Evolutionary conservation across 2,888 invertebrate species (phyloP).

Genomic region (Augiades crinisus): DNA sequence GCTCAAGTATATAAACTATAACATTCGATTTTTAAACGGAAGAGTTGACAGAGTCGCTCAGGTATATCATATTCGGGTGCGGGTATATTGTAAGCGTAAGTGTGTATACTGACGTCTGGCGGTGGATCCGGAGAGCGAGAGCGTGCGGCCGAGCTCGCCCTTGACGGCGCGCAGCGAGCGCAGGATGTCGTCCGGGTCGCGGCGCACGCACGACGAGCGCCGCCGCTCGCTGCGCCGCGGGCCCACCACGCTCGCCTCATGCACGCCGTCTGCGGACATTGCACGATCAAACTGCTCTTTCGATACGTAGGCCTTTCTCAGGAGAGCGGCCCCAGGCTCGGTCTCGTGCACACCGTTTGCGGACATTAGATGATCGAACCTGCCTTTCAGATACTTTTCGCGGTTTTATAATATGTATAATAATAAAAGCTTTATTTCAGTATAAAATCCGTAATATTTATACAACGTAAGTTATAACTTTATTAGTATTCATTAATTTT

Average conservation of each 20-base stretch:
- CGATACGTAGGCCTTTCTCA: no score
- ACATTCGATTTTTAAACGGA: not conserved
- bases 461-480: no score
- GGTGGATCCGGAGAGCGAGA: constrained; percentile 87
- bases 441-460: no score
- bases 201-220: constrained; percentile 90
- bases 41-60: no score
- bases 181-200: constrained; percentile 92
- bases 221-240: constrained; percentile 83
- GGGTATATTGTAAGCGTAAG: constrained; percentile 1
- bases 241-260: constrained; percentile 52
- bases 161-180: constrained; percentile 90
- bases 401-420: no score
- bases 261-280: constrained; percentile 42
- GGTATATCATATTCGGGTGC: not conserved
- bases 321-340: no score
- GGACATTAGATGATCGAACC: no score
- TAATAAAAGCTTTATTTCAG: no score
- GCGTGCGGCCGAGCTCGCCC: constrained; percentile 90
- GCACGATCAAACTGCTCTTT: no score
- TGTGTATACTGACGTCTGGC: constrained; percentile 85
- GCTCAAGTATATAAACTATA: not conserved
- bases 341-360: no score
- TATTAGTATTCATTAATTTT: no score
- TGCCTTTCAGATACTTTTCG: no score